phyloP scores from a whole-genome alignment of 2,797 vertebrate species.

The Pteropus rufus region DNA sequence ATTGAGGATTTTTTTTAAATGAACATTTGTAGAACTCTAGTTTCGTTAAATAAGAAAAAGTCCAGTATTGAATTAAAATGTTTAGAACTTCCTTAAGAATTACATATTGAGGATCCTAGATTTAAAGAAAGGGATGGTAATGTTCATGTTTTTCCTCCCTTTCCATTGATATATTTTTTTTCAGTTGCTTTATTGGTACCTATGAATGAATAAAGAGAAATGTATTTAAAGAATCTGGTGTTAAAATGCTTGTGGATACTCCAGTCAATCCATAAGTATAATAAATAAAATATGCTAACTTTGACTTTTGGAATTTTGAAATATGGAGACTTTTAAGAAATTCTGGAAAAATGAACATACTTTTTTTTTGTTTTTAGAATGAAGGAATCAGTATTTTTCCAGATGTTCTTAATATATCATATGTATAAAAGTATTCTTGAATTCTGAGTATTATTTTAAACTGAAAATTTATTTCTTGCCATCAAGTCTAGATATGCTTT shows the following conservation, averaged over 20 bases:
- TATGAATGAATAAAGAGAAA: background rate
- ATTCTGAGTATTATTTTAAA: background rate
- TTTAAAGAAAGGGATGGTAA: background rate
- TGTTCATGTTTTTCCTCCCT: background rate
- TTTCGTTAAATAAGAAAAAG: background rate
- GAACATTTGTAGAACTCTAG: background rate
- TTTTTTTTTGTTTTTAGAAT: background rate
- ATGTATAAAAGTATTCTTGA: background rate
- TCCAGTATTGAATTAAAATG: background rate
- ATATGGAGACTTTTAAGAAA: background rate
- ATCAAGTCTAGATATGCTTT: background rate
- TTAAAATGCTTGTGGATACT: background rate
- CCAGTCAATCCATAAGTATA: background rate
- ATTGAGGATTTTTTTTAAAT: background rate
- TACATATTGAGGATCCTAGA: background rate
- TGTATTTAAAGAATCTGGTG: background rate
- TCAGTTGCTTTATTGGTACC: background rate
- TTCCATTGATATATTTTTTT: background rate
- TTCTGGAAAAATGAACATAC: background rate
- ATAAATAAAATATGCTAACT: background rate
- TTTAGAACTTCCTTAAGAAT: background rate
- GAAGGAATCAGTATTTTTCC: background rate
- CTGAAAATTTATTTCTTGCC: background rate
- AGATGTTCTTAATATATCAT: background rate
- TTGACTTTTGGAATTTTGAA: constrained; percentile 11